phyloP scores from a whole-genome alignment of 1,140 invertebrate genomes.

The Cydia strobilella region DNA sequence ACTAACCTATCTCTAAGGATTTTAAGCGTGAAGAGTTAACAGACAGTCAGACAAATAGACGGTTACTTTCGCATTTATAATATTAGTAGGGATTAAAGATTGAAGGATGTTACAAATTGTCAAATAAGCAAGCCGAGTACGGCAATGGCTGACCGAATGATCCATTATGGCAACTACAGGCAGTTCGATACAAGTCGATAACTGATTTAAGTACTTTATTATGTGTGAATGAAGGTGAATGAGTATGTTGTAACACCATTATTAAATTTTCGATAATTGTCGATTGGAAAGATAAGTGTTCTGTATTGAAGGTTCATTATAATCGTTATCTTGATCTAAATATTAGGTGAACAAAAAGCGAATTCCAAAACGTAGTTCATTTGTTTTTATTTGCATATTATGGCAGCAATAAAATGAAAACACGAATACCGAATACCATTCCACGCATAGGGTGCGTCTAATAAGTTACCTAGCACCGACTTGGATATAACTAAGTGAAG shows the following conservation, averaged over 20 bases:
- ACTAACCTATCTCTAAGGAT: no score
- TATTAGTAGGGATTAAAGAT: no score
- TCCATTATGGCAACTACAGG: neutral
- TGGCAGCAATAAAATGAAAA: neutral
- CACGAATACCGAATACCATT: neutral
- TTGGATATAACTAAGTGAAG: no score
- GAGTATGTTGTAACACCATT: neutral
- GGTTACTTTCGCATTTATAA: no score
- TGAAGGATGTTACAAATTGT: neutral
- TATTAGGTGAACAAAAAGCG: neutral
- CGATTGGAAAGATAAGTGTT: no score
- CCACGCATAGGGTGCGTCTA: no score
- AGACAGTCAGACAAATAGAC: no score
- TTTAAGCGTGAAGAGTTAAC: no score
- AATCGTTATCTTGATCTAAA: neutral
- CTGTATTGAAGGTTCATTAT: neutral
- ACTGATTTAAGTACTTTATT: neutral
- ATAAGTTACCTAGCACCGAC: no score
- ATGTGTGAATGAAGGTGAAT: neutral
- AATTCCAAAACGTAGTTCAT: neutral
- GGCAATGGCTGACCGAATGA: neutral
- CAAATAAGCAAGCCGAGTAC: neutral
- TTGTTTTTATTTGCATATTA: neutral
- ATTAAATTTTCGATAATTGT: no score
- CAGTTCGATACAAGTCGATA: no score